Base-by-base conservation (phyloP, 2,888 invertebrate genomes). In the Rhagonycha fulva region DNA sequence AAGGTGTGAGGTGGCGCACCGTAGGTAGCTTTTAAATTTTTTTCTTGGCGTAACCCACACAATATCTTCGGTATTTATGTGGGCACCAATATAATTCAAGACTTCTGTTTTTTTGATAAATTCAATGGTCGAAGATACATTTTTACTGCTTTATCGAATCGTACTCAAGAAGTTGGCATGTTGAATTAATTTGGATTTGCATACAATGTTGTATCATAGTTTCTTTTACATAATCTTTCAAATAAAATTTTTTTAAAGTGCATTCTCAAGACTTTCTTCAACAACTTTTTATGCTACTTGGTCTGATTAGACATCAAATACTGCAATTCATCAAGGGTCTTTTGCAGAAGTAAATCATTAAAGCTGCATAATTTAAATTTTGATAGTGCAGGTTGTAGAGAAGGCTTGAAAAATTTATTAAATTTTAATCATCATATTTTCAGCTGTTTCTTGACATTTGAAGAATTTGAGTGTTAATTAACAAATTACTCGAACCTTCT, bases 1-100 rank as follows among this genome's bases (percentile, higher is more conserved):
- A 66, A n/a, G 63, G 63, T 66, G 63, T 66, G 63, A 66, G 63
- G 63, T 66, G 63, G 63, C 63, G 63, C 63, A 24, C 9, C n/a
- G 63, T 66, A 66, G 63, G 63, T 66, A 24, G 63, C 47, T 66
- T 26, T 66, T 9, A 24, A 66, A 26, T 66, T 66, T 66, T 66
- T 24, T 66, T 24, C 63, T 26, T 66, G 63, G 63, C 23, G 12
- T 23, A 24, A 66, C 63, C 63, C 63, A 66, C 63, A 66, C 63
- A 14, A 14, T 14, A 26, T 66, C 63, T 4, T 47, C n/a, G 63
- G 26, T 66, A 24, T 66, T 66, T 66, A 66, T 66, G 63, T 66
- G 63, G 63, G 63, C 63, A 66, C 63, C 63, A 66, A 66, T 66
- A 66, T 66, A 23, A 23, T 62, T 66, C 23, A 66, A 14, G 63